Conservation (phyloP, 2,797 vertebrate species). For the Onychomys arenicola region DNA sequence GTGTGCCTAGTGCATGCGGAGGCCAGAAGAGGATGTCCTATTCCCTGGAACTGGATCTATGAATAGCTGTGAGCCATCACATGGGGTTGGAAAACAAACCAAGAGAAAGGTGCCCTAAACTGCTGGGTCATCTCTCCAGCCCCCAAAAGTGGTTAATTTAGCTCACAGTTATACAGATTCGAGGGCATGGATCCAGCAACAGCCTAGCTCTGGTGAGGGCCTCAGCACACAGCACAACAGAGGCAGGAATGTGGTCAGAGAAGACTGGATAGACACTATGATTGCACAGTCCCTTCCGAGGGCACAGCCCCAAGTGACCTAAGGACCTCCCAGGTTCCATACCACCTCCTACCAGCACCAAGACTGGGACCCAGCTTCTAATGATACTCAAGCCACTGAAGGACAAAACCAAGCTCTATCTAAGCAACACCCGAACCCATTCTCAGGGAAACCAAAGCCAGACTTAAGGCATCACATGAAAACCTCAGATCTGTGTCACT, state of each 20-base stretch:
- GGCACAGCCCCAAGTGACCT: background rate
- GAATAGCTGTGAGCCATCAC: background rate
- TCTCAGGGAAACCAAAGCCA: background rate
- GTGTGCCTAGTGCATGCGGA: background rate
- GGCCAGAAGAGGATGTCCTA: background rate
- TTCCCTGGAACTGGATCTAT: background rate
- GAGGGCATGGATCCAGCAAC: background rate
- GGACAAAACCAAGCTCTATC: background rate
- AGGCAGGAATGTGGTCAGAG: background rate
- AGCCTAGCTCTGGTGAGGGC: background rate
- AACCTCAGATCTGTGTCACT: background rate
- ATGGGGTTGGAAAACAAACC: background rate
- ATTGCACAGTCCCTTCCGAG: background rate
- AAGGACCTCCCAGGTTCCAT: background rate
- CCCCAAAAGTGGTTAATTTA: background rate
- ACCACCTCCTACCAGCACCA: background rate
- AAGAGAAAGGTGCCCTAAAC: background rate
- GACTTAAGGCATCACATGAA: background rate
- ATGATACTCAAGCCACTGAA: background rate
- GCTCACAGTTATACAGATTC: background rate
- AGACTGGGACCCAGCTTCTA: background rate
- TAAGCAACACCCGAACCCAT: background rate
- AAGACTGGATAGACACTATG: background rate
- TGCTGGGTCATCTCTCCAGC: background rate
- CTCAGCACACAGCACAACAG: background rate